Conservation (phyloP, 2,113 vertebrate genomes). For the human region DNA sequence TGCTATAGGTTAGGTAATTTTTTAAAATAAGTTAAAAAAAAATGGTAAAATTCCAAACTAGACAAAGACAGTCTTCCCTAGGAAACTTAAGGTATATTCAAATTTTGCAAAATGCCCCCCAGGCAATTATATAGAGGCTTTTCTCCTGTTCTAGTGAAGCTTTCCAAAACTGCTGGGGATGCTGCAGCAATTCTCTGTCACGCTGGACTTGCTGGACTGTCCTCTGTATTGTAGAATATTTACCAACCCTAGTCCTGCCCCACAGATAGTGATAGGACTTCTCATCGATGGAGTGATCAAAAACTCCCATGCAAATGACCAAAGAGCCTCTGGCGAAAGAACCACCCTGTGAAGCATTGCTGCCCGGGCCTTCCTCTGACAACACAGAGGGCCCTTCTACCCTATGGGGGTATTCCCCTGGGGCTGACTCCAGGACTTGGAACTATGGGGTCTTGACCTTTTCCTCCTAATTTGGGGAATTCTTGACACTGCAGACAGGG, state of each 20-base stretch:
- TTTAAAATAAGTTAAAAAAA: background rate
- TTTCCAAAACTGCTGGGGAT: background rate
- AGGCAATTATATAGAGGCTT: background rate
- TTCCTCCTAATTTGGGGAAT: background rate
- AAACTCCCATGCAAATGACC: background rate
- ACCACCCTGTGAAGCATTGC: fast-evolving
- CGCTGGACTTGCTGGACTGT: fast-evolving
- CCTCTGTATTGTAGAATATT: background rate
- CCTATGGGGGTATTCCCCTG: fast-evolving
- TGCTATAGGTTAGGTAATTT: fast-evolving
- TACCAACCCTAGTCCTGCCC: too few species aligned
- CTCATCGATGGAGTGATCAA: too few species aligned
- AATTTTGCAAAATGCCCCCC: background rate
- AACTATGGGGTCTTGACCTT: fast-evolving
- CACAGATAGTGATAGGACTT: background rate
- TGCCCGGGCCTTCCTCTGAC: too few species aligned
- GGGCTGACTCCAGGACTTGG: too few species aligned
- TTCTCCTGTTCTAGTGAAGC: background rate
- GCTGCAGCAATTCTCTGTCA: too few species aligned
- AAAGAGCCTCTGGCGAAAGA: background rate
- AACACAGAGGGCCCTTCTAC: fast-evolving
- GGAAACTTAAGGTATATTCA: background rate
- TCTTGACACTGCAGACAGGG: background rate
- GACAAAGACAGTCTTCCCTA: background rate
- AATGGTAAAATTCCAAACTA: background rate